Evolutionary conservation across 2,888 invertebrate species (phyloP).

Genomic region (Caenorhabditis afra): DNA sequence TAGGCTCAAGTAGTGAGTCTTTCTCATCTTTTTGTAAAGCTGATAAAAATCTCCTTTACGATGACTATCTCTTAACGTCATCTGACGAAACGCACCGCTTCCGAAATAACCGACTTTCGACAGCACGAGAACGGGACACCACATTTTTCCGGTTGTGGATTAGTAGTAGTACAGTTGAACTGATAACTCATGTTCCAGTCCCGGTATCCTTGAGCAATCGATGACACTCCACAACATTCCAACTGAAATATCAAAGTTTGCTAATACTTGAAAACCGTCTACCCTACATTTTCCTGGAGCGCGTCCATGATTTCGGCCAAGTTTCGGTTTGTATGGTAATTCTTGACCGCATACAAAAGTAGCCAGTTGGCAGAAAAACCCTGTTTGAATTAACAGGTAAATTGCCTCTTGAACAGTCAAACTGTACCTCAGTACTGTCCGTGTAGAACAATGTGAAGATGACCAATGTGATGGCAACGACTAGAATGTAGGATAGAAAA

Average conservation of each 20-base stretch:
- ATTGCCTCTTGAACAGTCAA: neutral
- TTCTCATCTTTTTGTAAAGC: constrained; percentile 12
- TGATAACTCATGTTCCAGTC: constrained; percentile 82
- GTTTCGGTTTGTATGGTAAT: constrained; percentile 79
- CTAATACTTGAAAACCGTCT: neutral
- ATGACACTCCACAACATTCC: constrained; percentile 82
- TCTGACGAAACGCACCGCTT: constrained; percentile 63
- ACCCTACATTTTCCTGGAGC: constrained; percentile 77
- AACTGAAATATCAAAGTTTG: constrained; percentile 78
- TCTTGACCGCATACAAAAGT: constrained; percentile 74
- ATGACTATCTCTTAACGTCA: constrained; percentile 11
- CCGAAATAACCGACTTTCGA: constrained; percentile 73
- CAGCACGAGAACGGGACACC: constrained; percentile 82
- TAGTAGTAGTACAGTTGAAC: constrained; percentile 81
- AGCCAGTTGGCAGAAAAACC: constrained; percentile 78
- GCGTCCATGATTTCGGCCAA: constrained; percentile 80
- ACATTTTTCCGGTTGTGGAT: constrained; percentile 81
- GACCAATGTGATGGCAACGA: constrained; percentile 77
- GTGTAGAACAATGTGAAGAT: constrained; percentile 80
- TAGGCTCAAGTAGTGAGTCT: neutral
- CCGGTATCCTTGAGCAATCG: constrained; percentile 80
- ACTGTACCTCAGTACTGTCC: constrained; percentile 71
- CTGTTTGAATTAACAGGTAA: neutral
- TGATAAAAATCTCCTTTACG: constrained; percentile 10
- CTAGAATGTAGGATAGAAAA: constrained; percentile 77